These are phyloP conservation scores for Habroteleia sp. DNA, from an alignment of 2,888 invertebrate genomes.

Conservation along the genomic window DNA sequence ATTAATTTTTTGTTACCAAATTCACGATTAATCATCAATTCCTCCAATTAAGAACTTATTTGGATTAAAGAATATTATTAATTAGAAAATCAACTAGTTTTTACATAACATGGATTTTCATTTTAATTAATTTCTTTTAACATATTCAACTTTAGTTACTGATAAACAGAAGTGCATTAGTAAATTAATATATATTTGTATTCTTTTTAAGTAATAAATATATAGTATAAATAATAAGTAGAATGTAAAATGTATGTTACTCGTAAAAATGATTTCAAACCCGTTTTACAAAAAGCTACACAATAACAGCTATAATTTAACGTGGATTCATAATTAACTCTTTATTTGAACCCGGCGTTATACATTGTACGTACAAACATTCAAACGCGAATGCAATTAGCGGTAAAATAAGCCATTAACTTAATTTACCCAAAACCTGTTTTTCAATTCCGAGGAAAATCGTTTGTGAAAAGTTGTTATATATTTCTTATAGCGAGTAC, in stretches of 20 bases:
- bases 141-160: neutral
- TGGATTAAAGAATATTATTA: no score
- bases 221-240: no score
- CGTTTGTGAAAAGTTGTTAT: constrained; percentile 3
- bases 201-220: no score
- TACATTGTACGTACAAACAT: constrained; percentile 3
- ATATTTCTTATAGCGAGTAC: constrained; percentile 20
- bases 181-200: no score
- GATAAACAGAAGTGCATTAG: neutral
- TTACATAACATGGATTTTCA: neutral
- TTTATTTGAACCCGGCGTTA: constrained; percentile 6
- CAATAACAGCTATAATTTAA: neutral
- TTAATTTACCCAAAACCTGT: constrained; percentile 15
- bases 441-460: constrained; percentile 6
- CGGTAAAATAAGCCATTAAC: constrained; percentile 19
- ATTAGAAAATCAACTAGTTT: no score
- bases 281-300: constrained; percentile 1
- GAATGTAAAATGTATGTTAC: neutral
- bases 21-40: neutral
- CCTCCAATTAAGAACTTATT: neutral
- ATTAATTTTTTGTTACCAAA: no score
- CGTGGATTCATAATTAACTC: constrained; percentile 3
- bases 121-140: constrained; percentile 3
- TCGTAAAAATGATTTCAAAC: neutral
- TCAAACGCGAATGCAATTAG: constrained; percentile 10